A percentile compares a stretch with the other conserved stretches of the same genome.
These are phyloP conservation scores for Eubasilissa regina DNA, from an alignment of 1,140 invertebrate genomes.

Conservation along the genomic window DNA sequence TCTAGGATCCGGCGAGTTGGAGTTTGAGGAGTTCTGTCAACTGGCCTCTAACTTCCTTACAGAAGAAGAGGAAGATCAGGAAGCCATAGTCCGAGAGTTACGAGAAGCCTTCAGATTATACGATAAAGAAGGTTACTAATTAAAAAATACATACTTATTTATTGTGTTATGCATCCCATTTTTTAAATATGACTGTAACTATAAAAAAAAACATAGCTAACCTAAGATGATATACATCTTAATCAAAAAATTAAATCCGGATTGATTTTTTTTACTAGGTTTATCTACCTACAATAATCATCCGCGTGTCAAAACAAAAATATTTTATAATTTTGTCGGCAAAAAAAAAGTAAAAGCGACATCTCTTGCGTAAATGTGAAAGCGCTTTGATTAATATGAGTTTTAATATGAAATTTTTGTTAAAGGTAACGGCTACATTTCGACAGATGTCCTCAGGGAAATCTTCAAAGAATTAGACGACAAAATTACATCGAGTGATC, in stretches of 20 bases:
- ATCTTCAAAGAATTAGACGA: conserved; percentile 85
- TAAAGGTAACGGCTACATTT: conserved; percentile 82
- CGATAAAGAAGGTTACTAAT: conserved; percentile 76
- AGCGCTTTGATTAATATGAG: too few relatives aligned
- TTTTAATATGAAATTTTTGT: background rate
- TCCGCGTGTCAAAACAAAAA: too few relatives aligned
- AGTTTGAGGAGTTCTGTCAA: conserved; percentile 75
- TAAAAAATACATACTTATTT: too few relatives aligned
- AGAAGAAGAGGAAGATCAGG: conserved; percentile 80
- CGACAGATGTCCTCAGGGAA: conserved; percentile 80
- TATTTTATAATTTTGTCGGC: too few relatives aligned
- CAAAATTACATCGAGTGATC: conserved; percentile 79
- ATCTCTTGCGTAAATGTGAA: background rate
- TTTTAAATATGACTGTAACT: background rate
- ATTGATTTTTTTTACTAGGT: too few relatives aligned
- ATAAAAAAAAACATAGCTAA: too few relatives aligned
- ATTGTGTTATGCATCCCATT: too few relatives aligned
- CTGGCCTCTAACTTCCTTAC: conserved; percentile 75
- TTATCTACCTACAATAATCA: too few relatives aligned
- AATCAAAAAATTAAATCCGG: too few relatives aligned
- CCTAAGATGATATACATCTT: too few relatives aligned
- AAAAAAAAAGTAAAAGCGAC: background rate
- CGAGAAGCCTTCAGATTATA: conserved; percentile 88
- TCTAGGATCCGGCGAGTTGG: conserved; percentile 71
- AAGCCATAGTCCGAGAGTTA: conserved; percentile 81